Percentiles rank a stretch among this genome's conserved stretches.
These are phyloP conservation scores for Ondatra zibethicus DNA, from an alignment of 2,113 vertebrate species.

Conservation along the genomic window DNA sequence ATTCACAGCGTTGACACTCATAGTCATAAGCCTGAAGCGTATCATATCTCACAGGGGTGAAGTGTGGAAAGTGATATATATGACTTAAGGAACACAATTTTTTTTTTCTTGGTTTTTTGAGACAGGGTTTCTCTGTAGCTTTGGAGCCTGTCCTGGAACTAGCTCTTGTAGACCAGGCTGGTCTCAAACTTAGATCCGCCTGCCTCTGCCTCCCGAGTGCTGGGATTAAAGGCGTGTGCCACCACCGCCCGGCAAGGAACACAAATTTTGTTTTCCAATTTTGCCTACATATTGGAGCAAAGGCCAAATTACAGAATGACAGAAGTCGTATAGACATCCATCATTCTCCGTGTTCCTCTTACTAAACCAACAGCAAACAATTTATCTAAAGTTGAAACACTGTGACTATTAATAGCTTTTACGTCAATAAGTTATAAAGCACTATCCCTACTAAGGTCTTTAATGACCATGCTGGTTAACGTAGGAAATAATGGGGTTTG, in stretches of 20 bases:
- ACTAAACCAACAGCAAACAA: background rate
- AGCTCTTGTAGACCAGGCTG: too few species aligned
- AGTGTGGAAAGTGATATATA: constrained; percentile 53
- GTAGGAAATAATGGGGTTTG: background rate
- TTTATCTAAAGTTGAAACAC: constrained; percentile 27
- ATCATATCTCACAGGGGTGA: constrained; percentile 68
- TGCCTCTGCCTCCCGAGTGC: too few species aligned
- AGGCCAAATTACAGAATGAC: constrained; percentile 32
- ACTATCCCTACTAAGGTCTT: constrained; percentile 27
- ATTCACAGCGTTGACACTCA: constrained; percentile 72
- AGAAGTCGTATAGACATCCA: background rate
- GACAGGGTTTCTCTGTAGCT: too few species aligned
- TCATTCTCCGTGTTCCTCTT: background rate
- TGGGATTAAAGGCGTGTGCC: too few species aligned
- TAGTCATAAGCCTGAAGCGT: constrained; percentile 55
- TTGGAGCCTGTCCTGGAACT: too few species aligned
- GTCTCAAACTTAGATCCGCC: too few species aligned
- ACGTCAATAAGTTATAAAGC: background rate
- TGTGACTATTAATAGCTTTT: constrained; percentile 6
- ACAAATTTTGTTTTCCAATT: constrained; percentile 61
- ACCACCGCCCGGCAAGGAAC: too few species aligned
- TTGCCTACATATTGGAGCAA: background rate
- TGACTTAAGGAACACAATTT: constrained; percentile 48
- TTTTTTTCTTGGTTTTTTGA: too few species aligned
- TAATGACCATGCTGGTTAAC: background rate